A percentile compares a stretch with the other conserved stretches of the same genome.
These are phyloP conservation scores for Microcaecilia unicolor DNA, from an alignment of 2,797 vertebrate species.

Conservation along the genomic window DNA sequence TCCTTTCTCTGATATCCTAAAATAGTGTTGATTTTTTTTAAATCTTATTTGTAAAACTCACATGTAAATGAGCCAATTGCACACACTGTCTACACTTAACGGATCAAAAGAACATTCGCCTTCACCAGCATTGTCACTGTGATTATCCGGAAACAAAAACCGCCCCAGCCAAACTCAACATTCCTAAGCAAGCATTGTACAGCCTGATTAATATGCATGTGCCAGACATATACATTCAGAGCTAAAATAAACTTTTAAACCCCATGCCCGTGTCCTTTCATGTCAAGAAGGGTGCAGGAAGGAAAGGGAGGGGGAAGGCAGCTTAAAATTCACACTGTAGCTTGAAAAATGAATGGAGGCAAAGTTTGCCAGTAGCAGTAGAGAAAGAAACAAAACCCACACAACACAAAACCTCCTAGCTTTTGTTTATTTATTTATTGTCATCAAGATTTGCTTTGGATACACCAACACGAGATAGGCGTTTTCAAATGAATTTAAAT, in stretches of 20 bases:
- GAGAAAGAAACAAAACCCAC: slow-evolving; percentile 39
- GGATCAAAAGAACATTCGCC: neutral
- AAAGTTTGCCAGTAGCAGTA: slow-evolving; percentile 27
- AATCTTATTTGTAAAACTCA: neutral
- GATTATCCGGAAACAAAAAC: slow-evolving; percentile 8
- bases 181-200: slow-evolving; percentile 13
- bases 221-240: slow-evolving; percentile 21
- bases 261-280: slow-evolving; percentile 7
- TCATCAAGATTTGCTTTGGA: slow-evolving; percentile 45
- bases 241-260: slow-evolving; percentile 35
- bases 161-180: slow-evolving; percentile 8
- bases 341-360: slow-evolving; percentile 5
- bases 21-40: neutral
- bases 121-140: slow-evolving; percentile 8
- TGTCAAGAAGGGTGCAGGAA: slow-evolving; percentile 12
- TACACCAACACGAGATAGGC: slow-evolving; percentile 47
- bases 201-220: slow-evolving; percentile 32
- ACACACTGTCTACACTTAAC: neutral
- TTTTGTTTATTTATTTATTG: slow-evolving; percentile 35
- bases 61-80: neutral
- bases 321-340: slow-evolving; percentile 28
- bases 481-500: slow-evolving; percentile 56
- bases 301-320: slow-evolving; percentile 11
- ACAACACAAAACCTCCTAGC: slow-evolving; percentile 41
- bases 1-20: neutral